Percentiles rank a stretch among this genome's conserved stretches.
Evolutionary conservation across 1,140 invertebrate species (phyloP).

Genomic region (Pogonus chalceus): DNA sequence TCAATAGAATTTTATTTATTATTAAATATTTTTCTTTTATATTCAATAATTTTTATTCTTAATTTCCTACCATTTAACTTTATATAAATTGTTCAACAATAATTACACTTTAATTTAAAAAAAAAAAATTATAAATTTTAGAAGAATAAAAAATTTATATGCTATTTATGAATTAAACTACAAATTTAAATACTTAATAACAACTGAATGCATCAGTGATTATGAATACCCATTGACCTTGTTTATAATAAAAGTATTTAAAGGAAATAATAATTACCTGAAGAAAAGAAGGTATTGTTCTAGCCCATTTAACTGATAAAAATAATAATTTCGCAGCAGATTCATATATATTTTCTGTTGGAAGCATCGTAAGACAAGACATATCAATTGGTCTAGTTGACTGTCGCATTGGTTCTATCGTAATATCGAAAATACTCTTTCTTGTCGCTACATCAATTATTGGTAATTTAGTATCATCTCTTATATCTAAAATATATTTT

Average conservation of each 20-base stretch:
- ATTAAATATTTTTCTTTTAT: no score
- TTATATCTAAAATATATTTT: slow-evolving; percentile 1
- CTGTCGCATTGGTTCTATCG: slow-evolving; percentile 21
- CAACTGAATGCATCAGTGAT: slow-evolving; percentile 8
- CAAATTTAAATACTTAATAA: background rate
- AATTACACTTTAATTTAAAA: no score
- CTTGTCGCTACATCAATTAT: background rate
- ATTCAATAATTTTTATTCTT: no score
- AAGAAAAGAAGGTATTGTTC: slow-evolving; percentile 61
- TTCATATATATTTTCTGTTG: slow-evolving; percentile 56
- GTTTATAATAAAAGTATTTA: background rate
- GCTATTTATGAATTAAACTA: no score
- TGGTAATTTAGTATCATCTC: background rate
- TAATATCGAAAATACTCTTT: slow-evolving; percentile 23
- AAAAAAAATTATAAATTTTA: no score
- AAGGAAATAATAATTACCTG: slow-evolving; percentile 43
- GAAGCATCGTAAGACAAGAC: slow-evolving; percentile 33
- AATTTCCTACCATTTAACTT: no score
- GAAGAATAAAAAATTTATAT: no score
- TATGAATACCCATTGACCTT: no score
- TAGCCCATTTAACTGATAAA: slow-evolving; percentile 64
- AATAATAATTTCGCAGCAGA: slow-evolving; percentile 69
- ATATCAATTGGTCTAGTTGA: slow-evolving; percentile 23
- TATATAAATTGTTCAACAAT: no score
- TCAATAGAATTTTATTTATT: no score